Percentiles rank a stretch among this genome's conserved stretches.
Evolutionary conservation across 2,888 invertebrate genomes (phyloP).

Genomic region (Aspidapion aeneum): DNA sequence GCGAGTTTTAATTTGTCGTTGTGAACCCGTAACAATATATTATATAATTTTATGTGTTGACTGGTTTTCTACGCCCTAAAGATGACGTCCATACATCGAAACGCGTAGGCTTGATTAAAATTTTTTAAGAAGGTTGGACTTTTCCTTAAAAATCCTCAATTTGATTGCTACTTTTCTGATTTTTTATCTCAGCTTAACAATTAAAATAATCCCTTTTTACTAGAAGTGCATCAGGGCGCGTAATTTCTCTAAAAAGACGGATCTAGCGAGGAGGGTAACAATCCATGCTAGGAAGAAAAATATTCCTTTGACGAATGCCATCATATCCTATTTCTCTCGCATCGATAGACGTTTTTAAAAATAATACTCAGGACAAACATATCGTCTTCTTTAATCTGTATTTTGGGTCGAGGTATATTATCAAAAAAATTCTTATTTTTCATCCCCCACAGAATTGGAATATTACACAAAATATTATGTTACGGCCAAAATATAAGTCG

Average conservation of each 20-base stretch:
- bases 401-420: slow-evolving; percentile 28
- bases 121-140: too few relatives aligned
- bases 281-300: slow-evolving; percentile 15
- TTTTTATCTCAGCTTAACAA: too few relatives aligned
- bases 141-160: too few relatives aligned
- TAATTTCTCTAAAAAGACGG: not conserved
- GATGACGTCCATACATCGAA: too few relatives aligned
- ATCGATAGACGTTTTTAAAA: slow-evolving; percentile 35
- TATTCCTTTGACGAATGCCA: slow-evolving; percentile 26
- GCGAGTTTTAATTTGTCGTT: too few relatives aligned
- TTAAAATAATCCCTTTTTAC: not conserved
- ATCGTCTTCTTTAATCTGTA: slow-evolving; percentile 35
- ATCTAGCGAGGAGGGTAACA: too few relatives aligned
- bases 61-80: too few relatives aligned
- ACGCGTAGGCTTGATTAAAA: too few relatives aligned
- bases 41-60: too few relatives aligned
- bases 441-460: slow-evolving; percentile 32
- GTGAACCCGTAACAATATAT: too few relatives aligned
- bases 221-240: not conserved
- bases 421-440: not conserved
- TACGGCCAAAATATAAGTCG: slow-evolving; percentile 29
- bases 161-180: too few relatives aligned
- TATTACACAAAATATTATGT: slow-evolving; percentile 43
- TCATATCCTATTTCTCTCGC: slow-evolving; percentile 37
- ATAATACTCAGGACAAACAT: slow-evolving; percentile 37